These are phyloP conservation scores for Diaperis boleti DNA, from an alignment of 2,888 invertebrate species.

Conservation along the genomic window DNA sequence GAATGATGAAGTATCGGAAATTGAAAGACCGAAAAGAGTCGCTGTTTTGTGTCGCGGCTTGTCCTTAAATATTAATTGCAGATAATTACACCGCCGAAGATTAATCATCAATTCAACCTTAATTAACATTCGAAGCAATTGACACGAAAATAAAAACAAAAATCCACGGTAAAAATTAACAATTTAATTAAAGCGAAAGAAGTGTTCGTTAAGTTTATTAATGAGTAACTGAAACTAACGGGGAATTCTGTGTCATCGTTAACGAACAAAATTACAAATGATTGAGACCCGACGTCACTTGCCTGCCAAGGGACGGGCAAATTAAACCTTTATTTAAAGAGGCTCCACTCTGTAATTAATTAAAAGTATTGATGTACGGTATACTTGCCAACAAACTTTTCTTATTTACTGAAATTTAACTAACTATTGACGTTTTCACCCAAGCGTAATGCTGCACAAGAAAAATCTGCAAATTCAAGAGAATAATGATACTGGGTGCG, in stretches of 20 bases:
- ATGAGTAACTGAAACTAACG: slow-evolving; percentile 42
- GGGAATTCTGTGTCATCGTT: slow-evolving; percentile 42
- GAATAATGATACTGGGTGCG: slow-evolving; percentile 10
- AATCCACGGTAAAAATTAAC: slow-evolving; percentile 35
- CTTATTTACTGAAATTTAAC: slow-evolving; percentile 7
- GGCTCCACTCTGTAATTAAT: slow-evolving; percentile 37
- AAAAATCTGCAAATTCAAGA: not conserved
- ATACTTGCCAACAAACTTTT: slow-evolving; percentile 16
- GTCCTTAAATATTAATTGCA: slow-evolving; percentile 33
- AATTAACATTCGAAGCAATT: slow-evolving; percentile 36
- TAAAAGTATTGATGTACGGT: slow-evolving; percentile 32
- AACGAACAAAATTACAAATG: slow-evolving; percentile 45
- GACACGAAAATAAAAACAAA: slow-evolving; percentile 33
- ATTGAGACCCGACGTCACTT: slow-evolving; percentile 40
- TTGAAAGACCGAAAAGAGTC: slow-evolving; percentile 10
- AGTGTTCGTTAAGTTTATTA: slow-evolving; percentile 41
- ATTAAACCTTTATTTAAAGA: slow-evolving; percentile 42
- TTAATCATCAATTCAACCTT: slow-evolving; percentile 36
- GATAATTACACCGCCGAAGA: slow-evolving; percentile 30
- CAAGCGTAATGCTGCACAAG: not conserved
- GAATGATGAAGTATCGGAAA: slow-evolving; percentile 16
- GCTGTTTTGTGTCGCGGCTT: slow-evolving; percentile 19
- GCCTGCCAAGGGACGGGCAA: slow-evolving; percentile 39
- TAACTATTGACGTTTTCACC: not conserved
- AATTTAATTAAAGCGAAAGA: slow-evolving; percentile 41